Evolutionary conservation across 2,113 vertebrate species (phyloP).

Genomic region (Pholis gunnellus): DNA sequence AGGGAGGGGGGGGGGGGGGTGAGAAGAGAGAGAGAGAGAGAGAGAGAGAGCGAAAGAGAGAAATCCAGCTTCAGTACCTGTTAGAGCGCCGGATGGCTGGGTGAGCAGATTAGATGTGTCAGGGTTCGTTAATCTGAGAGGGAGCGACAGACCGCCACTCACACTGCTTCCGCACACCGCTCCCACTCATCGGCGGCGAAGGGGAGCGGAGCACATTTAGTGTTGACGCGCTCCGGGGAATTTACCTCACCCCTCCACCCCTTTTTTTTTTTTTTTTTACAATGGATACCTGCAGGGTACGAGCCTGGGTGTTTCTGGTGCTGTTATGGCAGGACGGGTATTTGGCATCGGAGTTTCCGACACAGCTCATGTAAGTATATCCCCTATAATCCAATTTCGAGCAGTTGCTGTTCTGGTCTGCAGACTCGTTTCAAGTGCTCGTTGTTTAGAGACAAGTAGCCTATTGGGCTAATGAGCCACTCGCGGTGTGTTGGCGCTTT

Average conservation of each 20-base stretch:
- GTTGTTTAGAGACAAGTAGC: constrained; percentile 7
- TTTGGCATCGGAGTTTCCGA: constrained; percentile 90
- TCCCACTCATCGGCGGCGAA: constrained; percentile 48
- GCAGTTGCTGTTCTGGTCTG: neutral
- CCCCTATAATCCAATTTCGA: constrained; percentile 44
- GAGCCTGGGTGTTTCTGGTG: constrained; percentile 87
- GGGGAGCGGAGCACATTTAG: constrained; percentile 48
- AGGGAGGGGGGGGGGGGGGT: neutral
- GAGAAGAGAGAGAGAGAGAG: constrained; percentile 8
- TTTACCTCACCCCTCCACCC: constrained; percentile 32
- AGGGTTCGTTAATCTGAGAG: constrained; percentile 76
- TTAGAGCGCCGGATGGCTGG: constrained; percentile 88
- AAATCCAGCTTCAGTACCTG: constrained; percentile 78
- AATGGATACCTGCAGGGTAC: constrained; percentile 92
- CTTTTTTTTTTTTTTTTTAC: constrained; percentile 65
- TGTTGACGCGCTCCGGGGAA: constrained; percentile 69
- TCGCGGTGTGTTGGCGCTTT: constrained; percentile 4
- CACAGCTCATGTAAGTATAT: constrained; percentile 91
- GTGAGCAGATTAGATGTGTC: constrained; percentile 85
- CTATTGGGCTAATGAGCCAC: constrained; percentile 16
- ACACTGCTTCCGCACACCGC: constrained; percentile 47
- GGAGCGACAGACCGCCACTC: constrained; percentile 65
- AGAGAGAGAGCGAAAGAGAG: constrained; percentile 43
- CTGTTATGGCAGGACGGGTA: constrained; percentile 83
- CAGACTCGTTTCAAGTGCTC: constrained; percentile 16